A percentile compares a stretch with the other conserved stretches of the same genome.
Evolutionary conservation across 2,797 vertebrate genomes (phyloP).

Genomic region (Sorex maritimensis): DNA sequence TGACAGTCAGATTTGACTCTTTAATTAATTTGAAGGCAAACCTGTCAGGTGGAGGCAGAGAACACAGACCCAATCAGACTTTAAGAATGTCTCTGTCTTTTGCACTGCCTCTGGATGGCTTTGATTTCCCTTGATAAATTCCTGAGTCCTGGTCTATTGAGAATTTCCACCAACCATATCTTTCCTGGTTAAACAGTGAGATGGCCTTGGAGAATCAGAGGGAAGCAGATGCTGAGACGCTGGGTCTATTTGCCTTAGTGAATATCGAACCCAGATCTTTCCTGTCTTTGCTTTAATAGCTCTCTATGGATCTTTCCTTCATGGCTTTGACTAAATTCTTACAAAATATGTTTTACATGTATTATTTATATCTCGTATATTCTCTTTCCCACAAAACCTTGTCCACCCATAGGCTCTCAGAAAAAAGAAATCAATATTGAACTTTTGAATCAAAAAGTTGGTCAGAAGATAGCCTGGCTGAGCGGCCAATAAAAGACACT

Average conservation of each 20-base stretch:
- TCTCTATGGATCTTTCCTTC: not conserved
- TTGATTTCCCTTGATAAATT: not conserved
- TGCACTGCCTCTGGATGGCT: not conserved
- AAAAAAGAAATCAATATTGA: not conserved
- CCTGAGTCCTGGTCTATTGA: not conserved
- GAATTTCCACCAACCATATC: not conserved
- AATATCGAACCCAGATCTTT: not conserved
- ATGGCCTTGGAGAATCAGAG: not conserved
- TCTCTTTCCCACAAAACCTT: not conserved
- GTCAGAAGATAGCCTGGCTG: not conserved
- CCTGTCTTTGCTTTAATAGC: not conserved
- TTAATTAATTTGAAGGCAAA: constrained; percentile 78
- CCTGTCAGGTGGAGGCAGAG: constrained; percentile 46
- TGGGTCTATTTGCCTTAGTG: not conserved
- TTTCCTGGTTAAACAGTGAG: not conserved
- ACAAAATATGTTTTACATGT: not conserved
- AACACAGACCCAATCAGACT: not conserved
- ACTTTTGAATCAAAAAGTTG: not conserved
- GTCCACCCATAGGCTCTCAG: not conserved
- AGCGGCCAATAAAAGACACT: not conserved
- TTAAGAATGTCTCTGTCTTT: constrained; percentile 49
- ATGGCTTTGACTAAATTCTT: not conserved
- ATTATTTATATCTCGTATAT: not conserved
- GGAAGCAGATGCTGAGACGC: not conserved
- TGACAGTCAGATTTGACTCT: constrained; percentile 81